These are phyloP conservation scores for Aelia acuminata DNA, from an alignment of 2,888 invertebrate species.

Conservation along the genomic window DNA sequence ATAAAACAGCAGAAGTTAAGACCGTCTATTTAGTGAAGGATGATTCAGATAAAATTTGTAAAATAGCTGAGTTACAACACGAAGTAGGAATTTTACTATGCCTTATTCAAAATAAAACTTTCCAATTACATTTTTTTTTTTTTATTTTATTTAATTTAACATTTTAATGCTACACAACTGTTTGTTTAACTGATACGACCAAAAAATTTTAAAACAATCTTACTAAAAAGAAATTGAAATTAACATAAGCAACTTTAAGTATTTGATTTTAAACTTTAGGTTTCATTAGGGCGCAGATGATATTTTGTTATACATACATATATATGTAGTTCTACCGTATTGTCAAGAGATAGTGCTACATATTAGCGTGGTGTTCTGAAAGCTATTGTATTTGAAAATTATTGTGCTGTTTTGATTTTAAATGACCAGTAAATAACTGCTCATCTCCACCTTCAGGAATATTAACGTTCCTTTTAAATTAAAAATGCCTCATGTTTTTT, in stretches of 20 bases:
- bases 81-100: too few relatives aligned
- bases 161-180: too few relatives aligned
- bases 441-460: not conserved
- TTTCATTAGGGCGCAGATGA: not conserved
- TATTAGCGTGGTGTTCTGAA: not conserved
- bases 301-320: not conserved
- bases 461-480: not conserved
- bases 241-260: not conserved
- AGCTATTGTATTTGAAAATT: not conserved
- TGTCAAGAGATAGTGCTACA: conserved; percentile 40
- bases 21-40: too few relatives aligned
- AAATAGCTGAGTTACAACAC: too few relatives aligned
- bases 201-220: too few relatives aligned
- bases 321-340: not conserved
- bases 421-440: not conserved
- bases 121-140: too few relatives aligned
- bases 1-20: too few relatives aligned
- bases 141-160: too few relatives aligned
- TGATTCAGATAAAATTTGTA: too few relatives aligned
- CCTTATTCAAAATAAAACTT: too few relatives aligned
- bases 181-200: too few relatives aligned
- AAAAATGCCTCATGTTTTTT: not conserved
- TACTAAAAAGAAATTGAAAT: too few relatives aligned
- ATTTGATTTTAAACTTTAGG: not conserved
- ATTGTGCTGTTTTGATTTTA: not conserved